Base-by-base conservation (phyloP, 2,797 vertebrate genomes). In the Poecile montanus region DNA sequence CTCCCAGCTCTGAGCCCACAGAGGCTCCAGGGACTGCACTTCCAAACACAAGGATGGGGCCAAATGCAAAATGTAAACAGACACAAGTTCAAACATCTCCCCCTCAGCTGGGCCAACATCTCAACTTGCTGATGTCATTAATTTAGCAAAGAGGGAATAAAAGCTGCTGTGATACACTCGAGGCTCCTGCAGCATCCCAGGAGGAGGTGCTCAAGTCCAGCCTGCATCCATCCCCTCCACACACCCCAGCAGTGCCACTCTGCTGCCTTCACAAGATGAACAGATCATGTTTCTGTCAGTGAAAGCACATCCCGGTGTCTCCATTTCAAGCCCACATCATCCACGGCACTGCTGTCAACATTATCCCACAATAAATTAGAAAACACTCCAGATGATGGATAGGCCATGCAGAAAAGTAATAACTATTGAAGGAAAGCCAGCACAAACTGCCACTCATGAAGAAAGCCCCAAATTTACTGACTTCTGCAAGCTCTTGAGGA, bases 291-390 rank as follows among this genome's bases (percentile, higher is more conserved):
- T 85, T 63, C 89, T 88, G 61, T 83, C 91, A 95, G 40, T 47
- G 92, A 76, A 85, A 68, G 86, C 84, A 79, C 89, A 62, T 82
- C 93, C 92, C 32, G 12, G 89, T 42, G 84, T 95, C 97, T 95
- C 94, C 86, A 81, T 89, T 77, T 53, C 13, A 6, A 93, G 81
- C 81, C 94, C 85, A 30, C 27, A 9, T 88, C 95, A 74, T 93
- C 94, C 32, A 8, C 27, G 90, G 83, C 95, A 79, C 85, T 21
- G 61, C 95, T 76, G 61, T 95, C 96, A 93, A 75, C 95, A 60
- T 93, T 72, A 96, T 85, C 96, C 96, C 10, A 84, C 87, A 57
- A 88, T 96, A 93, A 97, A 96, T 96, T 36, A 97, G 95, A 84
- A 66, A 95, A 91, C 61, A 9, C 78, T 76, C 47, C 66, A 67